Evolutionary conservation across 2,888 invertebrate species (phyloP), one percentile per base, ranked within the genome.

Genomic region (Acrobasis suavella): DNA sequence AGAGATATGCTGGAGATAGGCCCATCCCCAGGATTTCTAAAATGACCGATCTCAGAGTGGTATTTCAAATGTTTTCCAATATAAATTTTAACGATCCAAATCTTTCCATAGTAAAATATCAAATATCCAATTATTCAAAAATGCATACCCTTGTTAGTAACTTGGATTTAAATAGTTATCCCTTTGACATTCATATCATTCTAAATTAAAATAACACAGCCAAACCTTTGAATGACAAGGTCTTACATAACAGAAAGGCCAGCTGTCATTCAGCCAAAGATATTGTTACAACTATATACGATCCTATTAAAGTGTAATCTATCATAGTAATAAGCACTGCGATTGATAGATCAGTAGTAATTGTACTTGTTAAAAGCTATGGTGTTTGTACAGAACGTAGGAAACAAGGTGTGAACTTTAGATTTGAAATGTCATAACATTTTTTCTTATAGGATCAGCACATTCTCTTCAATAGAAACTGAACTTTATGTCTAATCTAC

Each of bases 171-270:
- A 54, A 54, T n/a, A 2, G 9, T 9, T 22, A 16, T 17, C 51
- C 14, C 22, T 14, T 52, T 22, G 32, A 2, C 54, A 67, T 67
- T 63, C 62, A 60, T 64, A 69, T 73, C 67, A 72, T 65, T 70
- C 65, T 60, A 77, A 78, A 9, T 14, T 1, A 15, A 56, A 56
- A 56, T 17, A 56, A 14, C 56, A 39, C 37, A 54, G 15, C 38
- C 32, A 52, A 3, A 52, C 52, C 32, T 42, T 56, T 56, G 56
- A 56, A 77, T 77, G 70, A 77, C 78, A 81, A 82, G 81, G 78
- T 70, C 72, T 56, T 60, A 51, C 38, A 65, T 59, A 60, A 64
- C 64, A 65, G 60, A 56, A 64, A 50, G 50, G 50, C 67, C 75
- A 76, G 60, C 69, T 72, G 73, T 72, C 74, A 67, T 70, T 64